Evolutionary conservation across 2,797 vertebrate genomes (phyloP).

Genomic region (Kryptolebias ocellatus): DNA sequence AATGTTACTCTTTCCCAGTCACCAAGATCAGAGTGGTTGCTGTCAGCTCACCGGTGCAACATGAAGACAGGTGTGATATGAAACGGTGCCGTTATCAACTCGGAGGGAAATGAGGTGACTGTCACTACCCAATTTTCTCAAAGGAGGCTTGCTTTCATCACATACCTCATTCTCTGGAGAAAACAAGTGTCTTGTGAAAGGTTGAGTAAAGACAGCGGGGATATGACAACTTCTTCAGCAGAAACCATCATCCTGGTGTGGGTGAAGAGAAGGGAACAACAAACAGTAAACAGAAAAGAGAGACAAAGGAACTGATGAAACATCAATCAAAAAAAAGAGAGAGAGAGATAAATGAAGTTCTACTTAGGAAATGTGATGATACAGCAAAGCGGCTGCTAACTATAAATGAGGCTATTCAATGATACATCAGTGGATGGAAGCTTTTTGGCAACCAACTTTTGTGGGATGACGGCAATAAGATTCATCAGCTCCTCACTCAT

Average conservation of each 20-base stretch:
- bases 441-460: constrained; percentile 60
- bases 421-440: constrained; percentile 66
- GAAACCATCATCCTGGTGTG: constrained; percentile 66
- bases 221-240: constrained; percentile 72
- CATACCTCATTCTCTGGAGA: constrained; percentile 78
- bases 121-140: constrained; percentile 83
- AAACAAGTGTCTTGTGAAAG: constrained; percentile 81
- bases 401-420: constrained; percentile 62
- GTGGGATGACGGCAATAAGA: constrained; percentile 71
- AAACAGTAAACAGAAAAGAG: constrained; percentile 38
- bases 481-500: constrained; percentile 44
- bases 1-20: constrained; percentile 31
- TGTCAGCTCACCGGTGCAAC: constrained; percentile 69
- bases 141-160: constrained; percentile 82
- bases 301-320: constrained; percentile 43
- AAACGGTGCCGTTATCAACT: constrained; percentile 73
- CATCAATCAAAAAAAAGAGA: constrained; percentile 67
- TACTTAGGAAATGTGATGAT: constrained; percentile 70
- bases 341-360: constrained; percentile 54
- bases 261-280: constrained; percentile 50
- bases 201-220: constrained; percentile 58
- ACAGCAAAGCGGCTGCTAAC: constrained; percentile 68
- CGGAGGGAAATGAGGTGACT: constrained; percentile 74
- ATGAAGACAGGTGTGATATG: constrained; percentile 76
- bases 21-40: constrained; percentile 68